A percentile compares a stretch with the other conserved stretches of the same genome.
These are phyloP conservation scores for Orchesellides sinensis DNA, from an alignment of 2,888 invertebrate genomes.

Conservation along the genomic window DNA sequence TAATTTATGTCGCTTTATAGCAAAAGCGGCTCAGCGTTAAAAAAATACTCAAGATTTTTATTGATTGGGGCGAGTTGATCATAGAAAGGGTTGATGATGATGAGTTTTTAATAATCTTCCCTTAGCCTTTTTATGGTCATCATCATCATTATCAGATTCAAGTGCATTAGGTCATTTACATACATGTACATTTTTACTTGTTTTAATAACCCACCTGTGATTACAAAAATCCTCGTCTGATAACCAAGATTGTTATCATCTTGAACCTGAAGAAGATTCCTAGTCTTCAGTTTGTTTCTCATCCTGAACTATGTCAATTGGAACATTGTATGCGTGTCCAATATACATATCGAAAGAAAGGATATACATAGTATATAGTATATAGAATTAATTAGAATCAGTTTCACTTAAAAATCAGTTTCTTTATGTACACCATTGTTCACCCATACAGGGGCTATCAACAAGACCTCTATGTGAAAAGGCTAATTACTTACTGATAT, in stretches of 20 bases:
- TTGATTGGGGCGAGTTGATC: neutral
- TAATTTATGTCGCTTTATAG: conserved; percentile 41
- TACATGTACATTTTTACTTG: conserved; percentile 11
- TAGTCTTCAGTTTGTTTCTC: neutral
- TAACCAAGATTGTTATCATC: neutral
- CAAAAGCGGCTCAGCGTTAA: conserved; percentile 37
- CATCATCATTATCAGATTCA: conserved; percentile 16
- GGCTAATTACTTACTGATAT: conserved; percentile 46
- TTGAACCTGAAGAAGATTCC: neutral
- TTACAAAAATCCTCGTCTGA: too few species aligned
- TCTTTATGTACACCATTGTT: too few species aligned
- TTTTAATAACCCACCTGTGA: too few species aligned
- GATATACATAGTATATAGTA: too few species aligned
- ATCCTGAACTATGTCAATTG: neutral
- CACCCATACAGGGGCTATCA: conserved; percentile 43
- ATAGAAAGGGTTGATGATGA: neutral
- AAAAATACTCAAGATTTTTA: too few species aligned
- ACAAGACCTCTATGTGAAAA: conserved; percentile 41
- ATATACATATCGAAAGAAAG: too few species aligned
- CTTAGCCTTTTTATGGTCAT: conserved; percentile 3
- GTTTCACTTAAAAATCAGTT: too few species aligned
- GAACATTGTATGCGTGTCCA: too few species aligned
- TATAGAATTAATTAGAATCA: too few species aligned
- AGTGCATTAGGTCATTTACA: conserved; percentile 45
- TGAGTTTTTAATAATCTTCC: neutral